A percentile compares a stretch with the other conserved stretches of the same genome.
phyloP scores from a whole-genome alignment of 2,113 vertebrate genomes.

The Tachycineta bicolor region DNA sequence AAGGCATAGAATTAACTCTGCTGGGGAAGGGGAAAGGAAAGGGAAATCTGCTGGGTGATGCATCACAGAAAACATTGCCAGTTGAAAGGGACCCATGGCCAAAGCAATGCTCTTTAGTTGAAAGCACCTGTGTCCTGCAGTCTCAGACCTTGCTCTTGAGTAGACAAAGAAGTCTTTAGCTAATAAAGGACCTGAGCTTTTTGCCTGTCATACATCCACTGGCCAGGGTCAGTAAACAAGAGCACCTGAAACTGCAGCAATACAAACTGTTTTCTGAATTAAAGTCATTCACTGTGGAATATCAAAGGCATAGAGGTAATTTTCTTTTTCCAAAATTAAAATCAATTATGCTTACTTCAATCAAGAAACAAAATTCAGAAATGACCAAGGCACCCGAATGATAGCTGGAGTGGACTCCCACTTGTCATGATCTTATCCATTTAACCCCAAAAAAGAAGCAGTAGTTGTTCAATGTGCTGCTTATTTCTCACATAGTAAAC shows the following conservation, averaged over 20 bases:
- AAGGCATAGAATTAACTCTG: neutral
- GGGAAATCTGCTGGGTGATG: neutral
- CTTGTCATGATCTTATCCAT: neutral
- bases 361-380: neutral
- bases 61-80: neutral
- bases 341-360: neutral
- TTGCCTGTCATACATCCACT: neutral
- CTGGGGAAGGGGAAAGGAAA: no score
- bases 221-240: neutral
- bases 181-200: neutral
- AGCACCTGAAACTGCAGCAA: neutral
- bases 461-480: neutral
- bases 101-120: neutral
- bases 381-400: rapidly evolving
- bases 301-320: neutral
- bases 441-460: neutral
- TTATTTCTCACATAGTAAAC: neutral
- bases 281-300: neutral
- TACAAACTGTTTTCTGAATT: neutral
- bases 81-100: neutral
- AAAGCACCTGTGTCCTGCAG: neutral
- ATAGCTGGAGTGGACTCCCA: neutral
- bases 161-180: neutral
- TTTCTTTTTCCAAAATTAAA: neutral
- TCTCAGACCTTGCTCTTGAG: neutral